Base-by-base conservation (phyloP, 2,797 vertebrate genomes). In the Acanthiza pusilla region DNA sequence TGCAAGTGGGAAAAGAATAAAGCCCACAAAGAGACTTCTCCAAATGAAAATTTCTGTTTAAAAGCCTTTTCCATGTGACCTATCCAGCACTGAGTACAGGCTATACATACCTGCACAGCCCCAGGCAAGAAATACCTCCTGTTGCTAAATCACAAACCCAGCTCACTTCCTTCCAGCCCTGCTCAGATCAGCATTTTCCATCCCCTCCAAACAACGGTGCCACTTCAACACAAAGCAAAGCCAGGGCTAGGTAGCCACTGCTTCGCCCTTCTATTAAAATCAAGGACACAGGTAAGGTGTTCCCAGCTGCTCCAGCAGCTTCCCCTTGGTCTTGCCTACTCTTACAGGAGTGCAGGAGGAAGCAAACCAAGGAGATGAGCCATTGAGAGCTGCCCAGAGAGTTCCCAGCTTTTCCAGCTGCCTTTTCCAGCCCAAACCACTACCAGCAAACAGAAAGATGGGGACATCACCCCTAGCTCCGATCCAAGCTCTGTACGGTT, bases 311-410 rank as follows among this genome's bases (percentile, higher is more conserved):
- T 58, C 21, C 45, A 45, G 43, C 7, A 13, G 36, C 57, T 81
- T 74, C 5, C 27, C 13, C 5, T 19, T 42, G 21, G 17, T 36
- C 72, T 53, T 43, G 11, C 38, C 50, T 11, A 22, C 16, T n/a
- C 22, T 16, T 45, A 27, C 13, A 6, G 2, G 4, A 53, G 25
- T 7, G 11, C 0, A 0, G 36, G n/a, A 68, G 22, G 51, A 54
- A 82, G 8, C 4, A 54, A 94, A 36, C 14, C 30, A 40, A 73
- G 18, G 32, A 34, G 26, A 58, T 9, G 21, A 84, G 27, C 20
- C 57, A 11, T 5, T 17, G 26, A n/a, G 9, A 72, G 16, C 16
- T 50, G 36, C 30, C 2, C 1, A 16, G 58, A 16, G 58, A 71
- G 14, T 7, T 71, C 45, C 58, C 32, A 70, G 30, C 17, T 14